These are phyloP conservation scores for Altica lythri DNA, from an alignment of 2,888 invertebrate genomes.

Conservation along the genomic window DNA sequence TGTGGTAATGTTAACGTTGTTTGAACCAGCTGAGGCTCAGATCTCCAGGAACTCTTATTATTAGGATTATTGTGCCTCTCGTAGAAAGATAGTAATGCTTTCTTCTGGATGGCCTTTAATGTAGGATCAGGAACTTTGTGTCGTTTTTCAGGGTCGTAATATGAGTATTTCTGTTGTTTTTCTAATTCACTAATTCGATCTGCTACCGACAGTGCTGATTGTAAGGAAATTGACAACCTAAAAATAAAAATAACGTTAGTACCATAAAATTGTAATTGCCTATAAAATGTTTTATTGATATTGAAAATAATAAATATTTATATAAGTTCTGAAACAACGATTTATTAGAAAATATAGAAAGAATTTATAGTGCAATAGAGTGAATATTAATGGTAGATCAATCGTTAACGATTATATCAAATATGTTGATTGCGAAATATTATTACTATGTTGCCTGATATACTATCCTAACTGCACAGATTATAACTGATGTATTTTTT, in stretches of 20 bases:
- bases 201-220: conserved; percentile 65
- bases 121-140: conserved; percentile 74
- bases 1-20: conserved; percentile 46
- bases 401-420: not conserved
- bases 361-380: no score
- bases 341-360: no score
- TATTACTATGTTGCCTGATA: no score
- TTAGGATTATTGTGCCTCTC: conserved; percentile 64
- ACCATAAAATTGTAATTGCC: not conserved
- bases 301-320: no score
- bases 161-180: conserved; percentile 67
- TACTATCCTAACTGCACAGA: no score
- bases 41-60: conserved; percentile 59
- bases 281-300: no score
- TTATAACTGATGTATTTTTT: no score
- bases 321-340: no score
- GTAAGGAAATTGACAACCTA: conserved; percentile 50
- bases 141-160: conserved; percentile 74
- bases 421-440: not conserved
- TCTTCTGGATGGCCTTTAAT: conserved; percentile 80
- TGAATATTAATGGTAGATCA: not conserved
- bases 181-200: conserved; percentile 70
- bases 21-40: conserved; percentile 62
- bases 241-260: conserved; percentile 35
- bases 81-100: conserved; percentile 79